Base-by-base conservation (phyloP, 92 coral and sea anemone genomes). In the Galaxea fascicularis region DNA sequence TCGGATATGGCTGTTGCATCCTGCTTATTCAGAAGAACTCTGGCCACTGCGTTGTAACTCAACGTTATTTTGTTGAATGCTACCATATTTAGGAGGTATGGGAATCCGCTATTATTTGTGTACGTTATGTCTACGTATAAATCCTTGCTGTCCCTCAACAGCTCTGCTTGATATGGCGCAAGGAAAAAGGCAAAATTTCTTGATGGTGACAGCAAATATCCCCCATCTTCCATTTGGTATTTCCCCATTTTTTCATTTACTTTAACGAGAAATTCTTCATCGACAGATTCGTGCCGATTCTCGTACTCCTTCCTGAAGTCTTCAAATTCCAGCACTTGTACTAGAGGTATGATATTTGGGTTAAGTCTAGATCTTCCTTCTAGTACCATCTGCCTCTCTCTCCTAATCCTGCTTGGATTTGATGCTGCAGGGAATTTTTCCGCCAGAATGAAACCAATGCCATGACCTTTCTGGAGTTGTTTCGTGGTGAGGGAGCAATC, bases 371-470 rank as follows among this genome's bases (percentile, higher is more conserved):
- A 11, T 12, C 46, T 70, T 18, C 27, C 44, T 13, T 70, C 28
- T 18, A 70, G 11, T 28, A 9, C 57, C 3, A 16, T 20, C 56
- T 28, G 28, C 27, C 63, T 62, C 67, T 86, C 90, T 52, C 75
- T 8, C 6, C 75, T 22, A 3, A 87, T 25, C 59, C 91, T 65
- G 4, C 54, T 28, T 8, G 91, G 58, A 80, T 81, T 74, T 1
- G 83, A 73, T 0, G 91, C 91, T 26, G 83, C 82, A 24, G 91
- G 91, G 7, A 71, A 87, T 41, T 31, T 49, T 46, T 87, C 86
- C 4, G 63, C 86, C n/a, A 82, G 90, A 4, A 87, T 80, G 39
- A 87, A 79, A 21, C 90, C 82, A 39, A 87, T 65, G 4, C 85
- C 90, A 15, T 66, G 65, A 0, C 82, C 82, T 47, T 87, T 87